Percentiles rank a stretch among this genome's conserved stretches.
phyloP scores from a whole-genome alignment of 2,888 invertebrate genomes.

The Lasioglossum pauxillum region DNA sequence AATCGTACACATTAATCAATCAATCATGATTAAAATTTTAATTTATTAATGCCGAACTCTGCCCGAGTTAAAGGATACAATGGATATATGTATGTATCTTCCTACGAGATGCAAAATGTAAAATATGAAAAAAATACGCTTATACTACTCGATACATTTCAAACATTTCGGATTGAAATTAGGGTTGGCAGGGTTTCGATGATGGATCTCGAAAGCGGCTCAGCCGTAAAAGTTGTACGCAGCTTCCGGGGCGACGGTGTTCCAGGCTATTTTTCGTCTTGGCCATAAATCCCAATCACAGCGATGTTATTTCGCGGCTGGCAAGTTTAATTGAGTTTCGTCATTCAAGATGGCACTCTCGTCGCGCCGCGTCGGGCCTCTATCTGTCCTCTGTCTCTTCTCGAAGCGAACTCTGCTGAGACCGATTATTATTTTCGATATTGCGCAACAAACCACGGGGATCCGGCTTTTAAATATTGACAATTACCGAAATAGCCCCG shows the following conservation, averaged over 20 bases:
- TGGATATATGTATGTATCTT: no score
- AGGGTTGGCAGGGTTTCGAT: constrained; percentile 35
- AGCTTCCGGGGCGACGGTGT: background rate
- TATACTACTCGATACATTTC: background rate
- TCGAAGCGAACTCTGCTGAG: background rate
- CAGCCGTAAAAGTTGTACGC: background rate
- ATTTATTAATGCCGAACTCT: no score
- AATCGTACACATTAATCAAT: no score
- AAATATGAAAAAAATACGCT: background rate
- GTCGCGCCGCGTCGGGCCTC: background rate
- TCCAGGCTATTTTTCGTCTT: constrained; percentile 43
- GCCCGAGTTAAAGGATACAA: no score
- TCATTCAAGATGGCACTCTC: constrained; percentile 15
- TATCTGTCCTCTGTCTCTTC: background rate
- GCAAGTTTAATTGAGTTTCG: constrained; percentile 48
- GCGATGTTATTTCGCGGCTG: constrained; percentile 30
- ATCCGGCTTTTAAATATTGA: constrained; percentile 45
- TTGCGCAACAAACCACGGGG: constrained; percentile 24
- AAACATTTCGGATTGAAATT: constrained; percentile 50
- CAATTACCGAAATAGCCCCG: constrained; percentile 45
- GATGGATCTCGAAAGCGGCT: background rate
- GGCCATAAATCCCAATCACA: constrained; percentile 39
- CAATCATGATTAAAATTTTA: no score
- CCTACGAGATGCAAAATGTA: no score
- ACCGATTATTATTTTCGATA: constrained; percentile 48